Evolutionary conservation across 2,888 invertebrate species (phyloP).

Genomic region (Nemurella pictetii): DNA sequence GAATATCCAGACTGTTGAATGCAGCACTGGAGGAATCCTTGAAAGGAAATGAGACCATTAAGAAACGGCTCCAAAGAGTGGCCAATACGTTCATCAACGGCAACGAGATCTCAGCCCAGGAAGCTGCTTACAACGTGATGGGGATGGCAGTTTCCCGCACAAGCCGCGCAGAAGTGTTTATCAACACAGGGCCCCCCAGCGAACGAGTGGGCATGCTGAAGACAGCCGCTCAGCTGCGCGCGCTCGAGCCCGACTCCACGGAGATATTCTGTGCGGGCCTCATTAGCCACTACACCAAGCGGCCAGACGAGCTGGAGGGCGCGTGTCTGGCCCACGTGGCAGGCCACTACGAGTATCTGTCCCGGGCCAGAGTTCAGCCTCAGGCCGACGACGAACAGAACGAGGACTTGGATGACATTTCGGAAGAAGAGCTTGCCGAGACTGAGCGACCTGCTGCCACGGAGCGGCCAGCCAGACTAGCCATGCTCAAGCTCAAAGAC

Average conservation of each 20-base stretch:
- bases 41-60: constrained; percentile 44
- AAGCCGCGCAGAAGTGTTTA: constrained; percentile 35
- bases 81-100: constrained; percentile 44
- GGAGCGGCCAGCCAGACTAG: too few relatives aligned
- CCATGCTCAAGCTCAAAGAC: neutral
- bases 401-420: constrained; percentile 14
- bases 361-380: constrained; percentile 8
- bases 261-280: constrained; percentile 39
- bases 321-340: constrained; percentile 47
- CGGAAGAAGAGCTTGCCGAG: neutral
- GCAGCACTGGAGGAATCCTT: constrained; percentile 44
- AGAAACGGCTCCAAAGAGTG: constrained; percentile 42
- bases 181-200: constrained; percentile 42
- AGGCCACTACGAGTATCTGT: constrained; percentile 39
- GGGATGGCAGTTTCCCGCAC: constrained; percentile 34
- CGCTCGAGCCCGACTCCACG: constrained; percentile 35
- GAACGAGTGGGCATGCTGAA: constrained; percentile 46
- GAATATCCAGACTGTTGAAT: constrained; percentile 41
- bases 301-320: constrained; percentile 45
- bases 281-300: constrained; percentile 45
- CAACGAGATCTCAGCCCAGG: constrained; percentile 45
- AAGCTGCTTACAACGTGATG: constrained; percentile 43
- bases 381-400: neutral
- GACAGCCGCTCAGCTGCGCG: constrained; percentile 40
- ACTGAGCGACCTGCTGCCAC: too few relatives aligned